Evolutionary conservation across 2,888 invertebrate species (phyloP), one percentile per base, ranked within the genome.

Genomic region (Morinoia aosen): DNA sequence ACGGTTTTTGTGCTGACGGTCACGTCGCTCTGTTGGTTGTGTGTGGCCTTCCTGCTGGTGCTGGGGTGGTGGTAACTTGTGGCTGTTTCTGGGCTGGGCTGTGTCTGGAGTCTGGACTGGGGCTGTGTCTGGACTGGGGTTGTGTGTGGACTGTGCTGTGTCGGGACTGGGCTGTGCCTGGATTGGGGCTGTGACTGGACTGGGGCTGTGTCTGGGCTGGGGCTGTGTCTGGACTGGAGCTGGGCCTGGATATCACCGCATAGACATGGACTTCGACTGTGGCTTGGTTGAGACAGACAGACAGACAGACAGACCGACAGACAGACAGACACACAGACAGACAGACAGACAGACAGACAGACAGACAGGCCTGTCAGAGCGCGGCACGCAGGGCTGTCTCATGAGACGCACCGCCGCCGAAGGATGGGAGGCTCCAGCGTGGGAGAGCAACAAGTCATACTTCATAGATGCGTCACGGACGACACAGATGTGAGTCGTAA

Each of bases 21-120:
- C 93, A 93, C 93, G 93, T 93, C 39, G 19, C 33, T 57, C 7
- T 93, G 93, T 93, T 93, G 56, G 93, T 57, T 10, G 48, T 57
- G 93, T 33, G 16, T 58, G 90, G 39, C 16, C 90, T 48, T 48
- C 48, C 48, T 14, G 12, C 16, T 3, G 39, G 40, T 39, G 19
- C 90, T 39, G 39, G 40, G 19, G 90, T 90, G 14, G 39, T 33
- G n/a, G 5, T 40, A 16, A 40, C n/a, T 90, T 90, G 61, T 3
- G 61, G 61, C 61, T 61, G 61, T 61, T 3, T 8, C 61, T 61
- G 61, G 61, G 8, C 61, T 19, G 61, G 61, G 19, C 19, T 61
- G 61, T 61, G 1, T 8, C 48, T 48, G 5, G 61, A 19, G 61
- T 1, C 61, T 61, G 61, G 58, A 58, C 14, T 58, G 58, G 10